Base-by-base conservation (phyloP, 2,888 invertebrate genomes). In the Smittia aterrima region DNA sequence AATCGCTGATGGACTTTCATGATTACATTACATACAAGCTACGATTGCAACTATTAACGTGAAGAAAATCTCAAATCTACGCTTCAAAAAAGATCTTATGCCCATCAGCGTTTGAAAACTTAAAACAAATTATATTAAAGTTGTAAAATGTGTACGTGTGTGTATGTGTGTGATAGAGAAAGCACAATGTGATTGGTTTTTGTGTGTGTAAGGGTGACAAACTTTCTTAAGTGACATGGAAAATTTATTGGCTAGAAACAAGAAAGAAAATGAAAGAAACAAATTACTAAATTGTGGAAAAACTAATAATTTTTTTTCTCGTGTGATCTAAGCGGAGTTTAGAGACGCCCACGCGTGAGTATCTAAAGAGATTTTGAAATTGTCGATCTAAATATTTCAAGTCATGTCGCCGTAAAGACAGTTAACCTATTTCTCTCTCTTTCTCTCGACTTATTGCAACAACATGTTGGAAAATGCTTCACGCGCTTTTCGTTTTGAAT, bases 181-280 rank as follows among this genome's bases (percentile, higher is more conserved):
- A 58, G 18, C 58, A 6, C 58, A 58, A 20, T 58, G 2, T 58
- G 58, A 13, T 7, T 58, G 4, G 58, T 3, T 18, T 58, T 18
- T 18, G 16, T 47, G 16, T 58, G 58, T 58, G 58, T 58, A 20
- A 22, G 18, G 32, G 66, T 16, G 18, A 66, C 66, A n/a, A 27
- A 27, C 32, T 66, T 66, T 66, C 25, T 27, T 66, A 66, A 66
- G 27, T 66, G 32, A 24, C 66, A 66, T 27, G 16, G 25, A 66
- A 27, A 66, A 66, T 66, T 66, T 66, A 64, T 66, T 66, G 27
- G 66, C 32, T 66, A 27, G 7, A 64, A 64, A 64, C 32, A 66
- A 66, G 32, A 66, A 27, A 25, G 32, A 32, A 66, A 66, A 66
- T 4, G 62, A 66, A 25, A 66, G 24, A 27, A 27, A 24, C 66